Base-by-base conservation (phyloP, 2,113 vertebrate genomes). In the Alouatta palliata region DNA sequence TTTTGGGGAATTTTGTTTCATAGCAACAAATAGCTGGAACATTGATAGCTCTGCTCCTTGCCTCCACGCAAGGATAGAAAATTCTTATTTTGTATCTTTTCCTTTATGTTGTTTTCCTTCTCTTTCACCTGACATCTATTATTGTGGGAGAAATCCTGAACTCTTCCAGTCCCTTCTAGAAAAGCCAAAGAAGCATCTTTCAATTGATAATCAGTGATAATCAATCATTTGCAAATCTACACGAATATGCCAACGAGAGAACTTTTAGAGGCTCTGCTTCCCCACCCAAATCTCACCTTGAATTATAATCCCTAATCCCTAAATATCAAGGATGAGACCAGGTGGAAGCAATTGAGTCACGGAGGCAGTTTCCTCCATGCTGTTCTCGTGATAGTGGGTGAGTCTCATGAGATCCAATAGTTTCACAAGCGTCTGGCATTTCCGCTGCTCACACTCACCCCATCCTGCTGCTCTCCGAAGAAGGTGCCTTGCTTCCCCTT, bases 211-310 rank as follows among this genome's bases (percentile, higher is more conserved):
- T 37, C n/a, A 23, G 20, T 7, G 30, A 25, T 6, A 49, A 43
- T 47, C 2, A 0, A 3, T 66, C 58, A 32, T 75, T 45, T n/a
- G 20, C 23, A 32, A 47, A n/a, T 84, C 56, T 21, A 0, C 6
- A 19, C 2, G 35, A 52, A 52, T 3, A 8, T 1, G 47, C 80
- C 47, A 5, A 5, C 17, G 37, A 45, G 56, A 8, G 6, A 81
- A 37, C 17, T 30, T 8, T 3, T 0, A 2, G 52, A 0, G 12
- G 27, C 61, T 64, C 12, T 64, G 61, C 2, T 2, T 64, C 27
- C 61, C 61, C 30, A 32, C 61, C 61, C 61, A 64, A 64, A 64
- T 64, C 61, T 64, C 61, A 64, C 61, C 27, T 64, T 30, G 61
- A 64, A 64, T 64, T 64, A 30, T 64, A 64, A 64, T 64, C 12